Conservation (phyloP, 2,888 invertebrate genomes). For the Papilio gigon region DNA sequence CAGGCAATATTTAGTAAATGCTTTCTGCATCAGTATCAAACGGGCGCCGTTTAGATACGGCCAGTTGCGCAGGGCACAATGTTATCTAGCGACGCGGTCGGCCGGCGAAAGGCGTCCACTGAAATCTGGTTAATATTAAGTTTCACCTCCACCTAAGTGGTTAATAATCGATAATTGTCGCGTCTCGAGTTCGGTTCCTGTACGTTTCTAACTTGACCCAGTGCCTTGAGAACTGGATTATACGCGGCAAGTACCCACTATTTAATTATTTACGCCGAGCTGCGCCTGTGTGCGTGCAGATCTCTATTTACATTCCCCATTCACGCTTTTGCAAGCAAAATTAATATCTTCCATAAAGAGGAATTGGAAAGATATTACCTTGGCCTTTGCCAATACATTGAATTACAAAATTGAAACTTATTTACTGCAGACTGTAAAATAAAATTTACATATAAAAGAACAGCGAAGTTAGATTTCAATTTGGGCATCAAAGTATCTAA, state of each 20-base stretch:
- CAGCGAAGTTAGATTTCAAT: background rate
- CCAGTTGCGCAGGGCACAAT: constrained; percentile 23
- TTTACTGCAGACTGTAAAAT: too few species aligned
- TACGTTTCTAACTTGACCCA: constrained; percentile 71
- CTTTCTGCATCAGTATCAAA: background rate
- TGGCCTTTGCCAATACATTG: too few species aligned
- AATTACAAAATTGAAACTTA: too few species aligned
- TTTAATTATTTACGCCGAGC: constrained; percentile 30
- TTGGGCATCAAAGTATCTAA: background rate
- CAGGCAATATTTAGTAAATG: background rate
- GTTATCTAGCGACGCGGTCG: constrained; percentile 15
- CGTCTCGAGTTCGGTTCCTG: constrained; percentile 63
- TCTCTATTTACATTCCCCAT: background rate
- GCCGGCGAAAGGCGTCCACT: constrained; percentile 34
- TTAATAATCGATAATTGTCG: constrained; percentile 74
- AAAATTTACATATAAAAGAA: background rate
- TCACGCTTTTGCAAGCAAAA: background rate
- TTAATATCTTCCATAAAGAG: background rate
- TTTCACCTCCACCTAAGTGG: constrained; percentile 65
- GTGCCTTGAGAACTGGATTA: constrained; percentile 57
- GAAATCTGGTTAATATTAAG: constrained; percentile 49
- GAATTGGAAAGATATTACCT: too few species aligned
- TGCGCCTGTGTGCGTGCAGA: background rate
- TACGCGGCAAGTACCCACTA: constrained; percentile 43
- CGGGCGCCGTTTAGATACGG: background rate